These are phyloP conservation scores for Leptopilina clavipes DNA, from an alignment of 1,140 invertebrate genomes.

Conservation along the genomic window DNA sequence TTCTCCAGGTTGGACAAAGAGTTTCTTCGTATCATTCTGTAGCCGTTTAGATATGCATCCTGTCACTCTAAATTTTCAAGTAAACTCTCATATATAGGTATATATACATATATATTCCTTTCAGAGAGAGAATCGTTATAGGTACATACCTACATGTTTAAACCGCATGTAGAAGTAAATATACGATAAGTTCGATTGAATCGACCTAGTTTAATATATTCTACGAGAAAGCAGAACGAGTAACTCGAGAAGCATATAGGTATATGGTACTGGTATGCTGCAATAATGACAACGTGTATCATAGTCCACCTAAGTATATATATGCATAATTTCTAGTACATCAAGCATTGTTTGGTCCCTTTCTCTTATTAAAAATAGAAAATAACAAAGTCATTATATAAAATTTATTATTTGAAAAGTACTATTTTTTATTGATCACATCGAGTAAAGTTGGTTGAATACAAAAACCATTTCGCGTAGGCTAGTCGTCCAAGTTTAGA, in stretches of 20 bases:
- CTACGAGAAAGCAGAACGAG: constrained; percentile 18
- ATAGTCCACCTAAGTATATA: background rate
- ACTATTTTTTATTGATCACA: background rate
- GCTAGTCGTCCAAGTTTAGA: constrained; percentile 54
- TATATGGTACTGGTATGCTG: constrained; percentile 8
- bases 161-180: constrained; percentile 10
- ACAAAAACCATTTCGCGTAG: constrained; percentile 39
- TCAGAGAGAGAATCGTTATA: background rate
- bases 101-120: background rate
- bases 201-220: constrained; percentile 33
- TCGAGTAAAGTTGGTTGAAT: too few relatives aligned
- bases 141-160: background rate
- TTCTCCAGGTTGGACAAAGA: background rate
- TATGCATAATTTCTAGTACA: constrained; percentile 16
- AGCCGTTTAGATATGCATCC: constrained; percentile 25
- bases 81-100: background rate
- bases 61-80: constrained; percentile 23
- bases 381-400: background rate
- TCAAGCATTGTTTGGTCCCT: background rate
- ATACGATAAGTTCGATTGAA: constrained; percentile 23
- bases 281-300: constrained; percentile 6
- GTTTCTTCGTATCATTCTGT: background rate
- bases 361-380: background rate
- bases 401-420: background rate
- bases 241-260: constrained; percentile 15